Evolutionary conservation across 2,113 vertebrate species (phyloP).

Genomic region (Stictonetta naevosa): DNA sequence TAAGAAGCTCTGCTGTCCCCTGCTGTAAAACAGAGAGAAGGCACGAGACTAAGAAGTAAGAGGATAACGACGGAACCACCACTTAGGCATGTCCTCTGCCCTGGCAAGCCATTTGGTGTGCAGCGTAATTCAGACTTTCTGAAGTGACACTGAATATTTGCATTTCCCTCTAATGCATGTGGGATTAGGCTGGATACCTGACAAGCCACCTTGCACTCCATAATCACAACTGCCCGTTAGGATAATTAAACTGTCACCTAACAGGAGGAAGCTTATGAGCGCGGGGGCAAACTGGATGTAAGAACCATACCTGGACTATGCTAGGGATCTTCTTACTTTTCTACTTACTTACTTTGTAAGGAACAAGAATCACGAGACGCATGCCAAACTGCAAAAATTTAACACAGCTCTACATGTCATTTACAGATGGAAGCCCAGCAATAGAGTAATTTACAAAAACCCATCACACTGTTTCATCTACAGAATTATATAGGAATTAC

Average conservation of each 20-base stretch:
- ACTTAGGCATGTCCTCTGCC: neutral
- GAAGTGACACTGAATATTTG: neutral
- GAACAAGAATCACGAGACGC: neutral
- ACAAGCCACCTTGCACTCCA: neutral
- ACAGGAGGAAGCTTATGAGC: neutral
- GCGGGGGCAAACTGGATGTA: neutral
- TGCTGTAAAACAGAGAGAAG: neutral
- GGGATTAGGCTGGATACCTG: constrained; percentile 16
- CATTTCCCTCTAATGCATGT: neutral
- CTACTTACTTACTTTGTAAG: neutral
- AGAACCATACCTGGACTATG: neutral
- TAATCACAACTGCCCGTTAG: neutral
- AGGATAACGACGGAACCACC: neutral
- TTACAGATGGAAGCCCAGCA: neutral
- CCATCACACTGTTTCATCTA: neutral
- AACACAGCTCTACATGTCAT: neutral
- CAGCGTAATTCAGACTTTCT: neutral
- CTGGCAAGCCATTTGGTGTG: neutral
- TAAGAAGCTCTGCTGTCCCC: neutral
- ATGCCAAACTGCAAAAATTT: neutral
- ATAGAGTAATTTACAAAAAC: neutral
- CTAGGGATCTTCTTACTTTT: neutral
- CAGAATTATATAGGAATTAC: neutral
- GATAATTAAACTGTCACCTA: constrained; percentile 51
- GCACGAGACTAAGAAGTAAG: neutral